Evolutionary conservation across 2,888 invertebrate species (phyloP).

Genomic region (Agrotis ipsilon): DNA sequence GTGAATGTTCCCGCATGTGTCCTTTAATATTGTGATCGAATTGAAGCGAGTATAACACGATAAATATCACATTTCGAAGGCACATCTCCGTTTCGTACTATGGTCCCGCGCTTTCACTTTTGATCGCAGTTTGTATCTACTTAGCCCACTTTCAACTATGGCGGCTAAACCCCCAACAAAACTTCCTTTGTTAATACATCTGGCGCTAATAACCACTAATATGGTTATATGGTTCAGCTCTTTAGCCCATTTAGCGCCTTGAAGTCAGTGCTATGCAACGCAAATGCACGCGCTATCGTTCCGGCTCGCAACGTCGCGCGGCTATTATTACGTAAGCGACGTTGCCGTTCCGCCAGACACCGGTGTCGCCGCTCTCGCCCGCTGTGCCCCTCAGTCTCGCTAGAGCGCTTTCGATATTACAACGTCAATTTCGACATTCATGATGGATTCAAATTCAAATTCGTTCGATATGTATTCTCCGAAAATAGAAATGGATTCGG

Average conservation of each 20-base stretch:
- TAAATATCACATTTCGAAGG: slow-evolving; percentile 35
- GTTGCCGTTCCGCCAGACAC: slow-evolving; percentile 85
- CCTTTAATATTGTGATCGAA: background rate
- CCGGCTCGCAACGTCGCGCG: slow-evolving; percentile 73
- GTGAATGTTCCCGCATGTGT: background rate
- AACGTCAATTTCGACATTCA: slow-evolving; percentile 72
- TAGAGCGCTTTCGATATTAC: slow-evolving; percentile 82
- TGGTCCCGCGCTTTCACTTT: slow-evolving; percentile 59
- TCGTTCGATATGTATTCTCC: slow-evolving; percentile 79
- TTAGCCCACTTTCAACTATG: slow-evolving; percentile 59
- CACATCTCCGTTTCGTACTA: slow-evolving; percentile 35
- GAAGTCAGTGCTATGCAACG: slow-evolving; percentile 73
- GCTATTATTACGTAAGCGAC: slow-evolving; percentile 69
- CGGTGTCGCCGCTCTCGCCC: slow-evolving; percentile 81
- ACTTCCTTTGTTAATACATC: slow-evolving; percentile 74
- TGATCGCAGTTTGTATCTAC: slow-evolving; percentile 58
- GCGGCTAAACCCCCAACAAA: slow-evolving; percentile 58
- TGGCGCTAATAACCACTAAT: slow-evolving; percentile 79
- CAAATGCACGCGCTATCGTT: slow-evolving; percentile 63
- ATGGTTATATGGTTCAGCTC: slow-evolving; percentile 72
- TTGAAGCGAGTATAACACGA: slow-evolving; percentile 32
- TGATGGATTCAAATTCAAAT: slow-evolving; percentile 84
- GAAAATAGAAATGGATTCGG: slow-evolving; percentile 81
- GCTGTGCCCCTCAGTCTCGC: slow-evolving; percentile 84
- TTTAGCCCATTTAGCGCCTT: slow-evolving; percentile 75